Conservation (phyloP, 1,140 invertebrate species). For the Tetramorium simillimum region DNA sequence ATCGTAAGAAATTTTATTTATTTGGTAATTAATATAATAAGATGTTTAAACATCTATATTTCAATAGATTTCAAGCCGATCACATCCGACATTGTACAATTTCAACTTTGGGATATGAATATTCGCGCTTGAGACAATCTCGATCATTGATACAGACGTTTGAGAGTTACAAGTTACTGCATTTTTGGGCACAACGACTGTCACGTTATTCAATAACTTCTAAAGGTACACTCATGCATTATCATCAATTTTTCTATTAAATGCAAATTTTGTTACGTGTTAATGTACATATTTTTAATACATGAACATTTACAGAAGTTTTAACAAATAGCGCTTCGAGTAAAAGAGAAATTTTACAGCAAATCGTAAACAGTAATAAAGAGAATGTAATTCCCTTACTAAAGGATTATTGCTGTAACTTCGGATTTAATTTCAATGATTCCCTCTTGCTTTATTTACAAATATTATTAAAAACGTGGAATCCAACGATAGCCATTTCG, state of each 20-base stretch:
- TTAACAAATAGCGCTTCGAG: slow-evolving; percentile 72
- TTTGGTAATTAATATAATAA: not conserved
- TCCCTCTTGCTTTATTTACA: slow-evolving; percentile 81
- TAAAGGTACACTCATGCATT: slow-evolving; percentile 69
- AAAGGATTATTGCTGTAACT: slow-evolving; percentile 79
- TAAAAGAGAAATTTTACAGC: slow-evolving; percentile 77
- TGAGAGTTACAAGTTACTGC: slow-evolving; percentile 68
- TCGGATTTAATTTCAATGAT: slow-evolving; percentile 79
- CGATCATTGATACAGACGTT: slow-evolving; percentile 57
- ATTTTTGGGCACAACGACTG: slow-evolving; percentile 77
- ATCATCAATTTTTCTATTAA: not conserved
- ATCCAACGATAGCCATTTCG: slow-evolving; percentile 74
- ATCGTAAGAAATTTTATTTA: slow-evolving; percentile 62
- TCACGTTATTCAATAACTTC: slow-evolving; percentile 74
- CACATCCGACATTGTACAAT: slow-evolving; percentile 69
- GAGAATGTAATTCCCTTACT: slow-evolving; percentile 74
- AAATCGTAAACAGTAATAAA: slow-evolving; percentile 73
- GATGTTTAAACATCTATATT: not conserved
- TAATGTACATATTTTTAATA: not conserved
- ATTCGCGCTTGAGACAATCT: slow-evolving; percentile 73
- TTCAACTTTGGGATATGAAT: slow-evolving; percentile 76
- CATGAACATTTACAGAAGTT: slow-evolving; percentile 70
- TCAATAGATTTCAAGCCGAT: slow-evolving; percentile 70
- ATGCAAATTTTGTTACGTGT: no score
- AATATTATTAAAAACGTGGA: slow-evolving; percentile 79